phyloP scores from a whole-genome alignment of 2,888 invertebrate species.

The Coenonympha arcania region DNA sequence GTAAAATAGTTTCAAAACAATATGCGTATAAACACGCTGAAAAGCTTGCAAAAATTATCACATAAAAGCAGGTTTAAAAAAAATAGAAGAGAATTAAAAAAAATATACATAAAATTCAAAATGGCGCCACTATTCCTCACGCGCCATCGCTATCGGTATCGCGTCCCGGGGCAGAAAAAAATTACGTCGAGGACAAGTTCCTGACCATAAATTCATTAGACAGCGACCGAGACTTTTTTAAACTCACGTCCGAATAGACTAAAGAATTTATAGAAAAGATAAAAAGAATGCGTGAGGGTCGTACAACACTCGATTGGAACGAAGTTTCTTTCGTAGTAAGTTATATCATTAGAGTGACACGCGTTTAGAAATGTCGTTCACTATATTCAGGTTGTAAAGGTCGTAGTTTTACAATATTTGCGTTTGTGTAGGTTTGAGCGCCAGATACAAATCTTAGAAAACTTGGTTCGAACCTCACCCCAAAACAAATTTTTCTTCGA shows the following conservation, averaged over 20 bases:
- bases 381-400: too few relatives aligned
- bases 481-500: too few relatives aligned
- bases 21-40: not conserved
- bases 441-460: too few relatives aligned
- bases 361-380: too few relatives aligned
- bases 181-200: slow-evolving; percentile 60
- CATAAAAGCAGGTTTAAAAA: not conserved
- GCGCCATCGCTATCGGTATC: slow-evolving; percentile 59
- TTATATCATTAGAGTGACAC: too few relatives aligned
- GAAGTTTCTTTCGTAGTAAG: too few relatives aligned
- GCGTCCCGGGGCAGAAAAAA: slow-evolving; percentile 60
- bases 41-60: not conserved
- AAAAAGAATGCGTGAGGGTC: too few relatives aligned
- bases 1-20: not conserved
- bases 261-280: slow-evolving; percentile 40
- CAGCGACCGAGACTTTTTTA: slow-evolving; percentile 57
- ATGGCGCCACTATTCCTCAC: slow-evolving; percentile 48
- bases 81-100: not conserved
- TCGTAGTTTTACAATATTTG: too few relatives aligned
- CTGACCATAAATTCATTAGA: slow-evolving; percentile 74
- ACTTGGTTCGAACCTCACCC: too few relatives aligned
- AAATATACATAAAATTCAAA: slow-evolving; percentile 17
- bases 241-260: slow-evolving; percentile 53
- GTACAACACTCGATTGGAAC: too few relatives aligned
- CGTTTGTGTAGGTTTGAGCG: too few relatives aligned